Evolutionary conservation across 2,888 invertebrate species (phyloP), one percentile per base, ranked within the genome.

Genomic region (Lysandra coridon): DNA sequence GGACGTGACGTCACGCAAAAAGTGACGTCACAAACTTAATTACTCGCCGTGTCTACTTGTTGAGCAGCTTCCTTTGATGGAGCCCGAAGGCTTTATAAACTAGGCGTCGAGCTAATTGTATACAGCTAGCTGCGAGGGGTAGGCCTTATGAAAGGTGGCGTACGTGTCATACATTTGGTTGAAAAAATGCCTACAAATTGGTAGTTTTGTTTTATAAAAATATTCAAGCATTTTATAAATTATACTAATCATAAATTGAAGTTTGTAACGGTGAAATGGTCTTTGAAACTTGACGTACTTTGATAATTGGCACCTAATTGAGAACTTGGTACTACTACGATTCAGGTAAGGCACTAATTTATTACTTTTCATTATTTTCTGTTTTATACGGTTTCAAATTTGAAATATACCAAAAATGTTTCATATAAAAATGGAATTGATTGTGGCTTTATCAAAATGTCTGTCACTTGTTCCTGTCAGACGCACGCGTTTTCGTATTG

Each of bases 1-100:
- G 76, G 57, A 76, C 33, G 53, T 37, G 53, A 76, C 76, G 53
- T 57, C 57, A 53, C 75, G 57, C 14, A 69, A 64, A 69, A 69
- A 69, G 37, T 69, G 69, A 69, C 69, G 69, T 69, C 69, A 69
- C 69, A 37, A 69, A 69, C 33, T 69, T 69, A 69, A 69, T 69
- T 69, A 69, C 69, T 69, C 69, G 14, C 33, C 33, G 69, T 69
- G 69, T 69, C 69, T 33, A 69, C 69, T 69, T 69, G 69, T 64
- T 12, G 30, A 64, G 30, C 69, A 69, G 69, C 69, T 69, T 69
- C 69, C 69, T 69, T 69, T 69, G 69, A 37, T 1, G 64, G 64
- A 37, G 69, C 33, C 33, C 17, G 14, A 37, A 33, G 69, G 69
- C 69, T 69, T 69, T 69, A 37, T 37, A 69, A 69, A 69, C 33